Conservation (phyloP, 2,888 invertebrate genomes). For the Troides oblongomaculatus region DNA sequence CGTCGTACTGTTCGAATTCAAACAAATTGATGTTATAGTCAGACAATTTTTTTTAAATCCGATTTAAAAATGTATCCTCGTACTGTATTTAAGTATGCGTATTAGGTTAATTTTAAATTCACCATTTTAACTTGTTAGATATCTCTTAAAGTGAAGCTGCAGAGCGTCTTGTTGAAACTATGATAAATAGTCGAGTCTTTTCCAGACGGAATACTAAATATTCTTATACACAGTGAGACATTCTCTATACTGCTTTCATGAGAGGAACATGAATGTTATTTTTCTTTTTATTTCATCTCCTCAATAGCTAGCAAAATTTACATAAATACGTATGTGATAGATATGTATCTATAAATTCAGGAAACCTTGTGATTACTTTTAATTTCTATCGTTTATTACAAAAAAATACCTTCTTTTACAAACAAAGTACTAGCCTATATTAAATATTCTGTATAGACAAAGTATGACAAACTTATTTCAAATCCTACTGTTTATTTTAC, state of each 20-base stretch:
- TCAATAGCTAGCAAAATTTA: background rate
- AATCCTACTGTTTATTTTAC: background rate
- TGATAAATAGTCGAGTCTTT: constrained; percentile 5
- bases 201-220: background rate
- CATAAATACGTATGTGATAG: no score
- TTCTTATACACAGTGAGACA: constrained; percentile 8
- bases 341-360: no score
- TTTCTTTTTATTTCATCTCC: background rate
- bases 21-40: no score
- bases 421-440: background rate
- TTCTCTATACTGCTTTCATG: constrained; percentile 1
- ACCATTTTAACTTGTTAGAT: background rate
- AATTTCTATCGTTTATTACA: background rate
- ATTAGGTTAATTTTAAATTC: background rate
- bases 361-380: background rate
- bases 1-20: no score
- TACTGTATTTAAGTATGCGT: no score
- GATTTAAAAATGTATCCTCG: no score
- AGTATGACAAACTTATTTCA: background rate
- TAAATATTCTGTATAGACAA: background rate
- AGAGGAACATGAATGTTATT: background rate
- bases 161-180: constrained; percentile 19
- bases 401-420: background rate
- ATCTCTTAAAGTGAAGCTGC: constrained; percentile 5
- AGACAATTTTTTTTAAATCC: no score